Percentiles rank a stretch among this genome's conserved stretches.
Conservation (phyloP, 2,888 invertebrate genomes). For the Perizoma flavofasciatum region DNA sequence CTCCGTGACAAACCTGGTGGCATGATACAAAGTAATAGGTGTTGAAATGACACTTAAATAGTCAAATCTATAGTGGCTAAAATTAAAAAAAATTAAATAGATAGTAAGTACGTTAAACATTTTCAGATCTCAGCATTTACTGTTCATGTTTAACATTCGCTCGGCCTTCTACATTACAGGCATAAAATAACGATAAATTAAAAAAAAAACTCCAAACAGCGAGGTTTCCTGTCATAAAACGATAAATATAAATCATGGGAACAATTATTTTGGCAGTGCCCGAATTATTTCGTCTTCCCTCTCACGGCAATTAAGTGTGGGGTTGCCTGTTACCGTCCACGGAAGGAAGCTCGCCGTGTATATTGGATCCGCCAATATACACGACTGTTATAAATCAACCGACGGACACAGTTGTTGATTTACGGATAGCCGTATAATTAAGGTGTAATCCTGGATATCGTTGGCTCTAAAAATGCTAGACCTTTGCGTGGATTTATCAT, state of each 20-base stretch:
- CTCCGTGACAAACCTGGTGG: no score
- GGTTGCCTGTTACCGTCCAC: slow-evolving; percentile 44
- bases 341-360: slow-evolving; percentile 57
- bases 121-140: slow-evolving; percentile 32
- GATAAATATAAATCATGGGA: slow-evolving; percentile 63
- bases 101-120: slow-evolving; percentile 16
- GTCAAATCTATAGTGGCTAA: slow-evolving; percentile 2
- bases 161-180: slow-evolving; percentile 50
- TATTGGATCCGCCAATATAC: slow-evolving; percentile 57
- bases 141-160: slow-evolving; percentile 38
- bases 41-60: neutral
- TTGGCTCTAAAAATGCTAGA: slow-evolving; percentile 15
- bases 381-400: slow-evolving; percentile 60
- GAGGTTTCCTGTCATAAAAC: slow-evolving; percentile 60
- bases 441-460: slow-evolving; percentile 35
- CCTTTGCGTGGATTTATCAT: slow-evolving; percentile 2
- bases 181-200: slow-evolving; percentile 62
- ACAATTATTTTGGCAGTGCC: slow-evolving; percentile 58
- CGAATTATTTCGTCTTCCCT: slow-evolving; percentile 63
- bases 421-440: slow-evolving; percentile 56
- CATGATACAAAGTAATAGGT: neutral
- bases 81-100: slow-evolving; percentile 8
- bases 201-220: slow-evolving; percentile 55
- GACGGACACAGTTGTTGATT: slow-evolving; percentile 61
- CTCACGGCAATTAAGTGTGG: slow-evolving; percentile 61